Evolutionary conservation across 1,140 invertebrate genomes (phyloP), one percentile per base, ranked within the genome.

Genomic region (Hermatobates lingyangjiaoensis): DNA sequence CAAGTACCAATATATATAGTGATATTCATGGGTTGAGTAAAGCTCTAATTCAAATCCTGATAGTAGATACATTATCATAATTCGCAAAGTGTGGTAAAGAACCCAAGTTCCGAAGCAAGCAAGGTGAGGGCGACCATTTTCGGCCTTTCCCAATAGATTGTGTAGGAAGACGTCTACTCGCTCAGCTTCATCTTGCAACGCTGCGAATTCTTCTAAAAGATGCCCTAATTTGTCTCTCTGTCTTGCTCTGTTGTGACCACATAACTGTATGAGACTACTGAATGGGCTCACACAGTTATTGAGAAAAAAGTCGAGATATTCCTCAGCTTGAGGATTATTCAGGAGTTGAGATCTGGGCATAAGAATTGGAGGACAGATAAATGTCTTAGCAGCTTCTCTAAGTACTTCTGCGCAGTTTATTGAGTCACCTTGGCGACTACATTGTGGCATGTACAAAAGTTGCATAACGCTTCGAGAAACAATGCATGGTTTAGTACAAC

Each of bases 81-180:
- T 80, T 54, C 86, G 73, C 18, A 96, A 72, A n/a, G 88, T 92
- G 65, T 95, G 89, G 69, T 94, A 95, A 42, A 96, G 71, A 24
- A 95, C 79, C 93, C 93, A 98, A 7, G 90, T 95, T 38, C 87
- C 85, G 66, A 94, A 91, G 64, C 87, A 93, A 0, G 88, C 83
- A 49, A 85, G 72, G 63, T 90, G 82, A 45, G 78, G 75, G 3
- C 79, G 68, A 1, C 76, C 74, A 12, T 74, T 71, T 42, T 84
- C 80, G 52, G 70, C 72, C 64, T 81, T 82, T 42, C 75, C 61
- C 12, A 77, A 76, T 23, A 85, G 62, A 54, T 75, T 75, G 63
- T 88, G 82, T 46, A 92, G 70, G 63, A 77, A 82, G 4, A 78
- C 78, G 70, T 97, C 93, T 2, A 94, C 81, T 59, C 87, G 79